Percentiles rank a stretch among this genome's conserved stretches.
phyloP scores from a whole-genome alignment of 2,797 vertebrate genomes.

The Bradypodion ventrale region DNA sequence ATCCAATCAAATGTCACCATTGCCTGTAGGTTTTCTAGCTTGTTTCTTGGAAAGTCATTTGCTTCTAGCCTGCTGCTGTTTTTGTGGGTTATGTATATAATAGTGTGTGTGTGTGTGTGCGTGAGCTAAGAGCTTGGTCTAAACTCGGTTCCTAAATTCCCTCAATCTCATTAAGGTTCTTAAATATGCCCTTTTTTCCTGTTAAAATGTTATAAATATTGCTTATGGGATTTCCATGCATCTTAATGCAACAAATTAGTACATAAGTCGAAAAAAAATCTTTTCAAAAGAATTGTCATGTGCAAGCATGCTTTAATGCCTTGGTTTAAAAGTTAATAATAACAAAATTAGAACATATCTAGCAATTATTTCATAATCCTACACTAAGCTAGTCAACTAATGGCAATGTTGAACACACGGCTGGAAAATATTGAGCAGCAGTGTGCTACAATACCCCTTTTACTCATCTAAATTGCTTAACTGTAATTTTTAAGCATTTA shows the following conservation, averaged over 20 bases:
- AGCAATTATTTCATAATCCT: slow-evolving; percentile 22
- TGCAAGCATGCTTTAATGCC: background rate
- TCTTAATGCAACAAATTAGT: background rate
- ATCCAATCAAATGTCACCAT: slow-evolving; percentile 59
- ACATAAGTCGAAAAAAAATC: background rate
- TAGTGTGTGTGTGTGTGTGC: slow-evolving; percentile 70
- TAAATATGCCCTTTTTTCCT: slow-evolving; percentile 39
- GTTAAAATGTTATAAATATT: background rate
- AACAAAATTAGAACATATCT: slow-evolving; percentile 14
- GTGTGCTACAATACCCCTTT: background rate
- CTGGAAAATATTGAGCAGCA: slow-evolving; percentile 11
- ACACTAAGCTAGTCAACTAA: background rate
- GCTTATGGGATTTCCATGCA: background rate
- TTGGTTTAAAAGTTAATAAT: background rate
- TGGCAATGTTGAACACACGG: background rate
- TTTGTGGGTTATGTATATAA: slow-evolving; percentile 46
- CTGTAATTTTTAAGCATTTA: background rate
- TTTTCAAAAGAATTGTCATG: background rate
- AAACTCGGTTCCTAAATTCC: slow-evolving; percentile 73
- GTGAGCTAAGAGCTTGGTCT: slow-evolving; percentile 69
- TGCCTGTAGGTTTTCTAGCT: slow-evolving; percentile 68
- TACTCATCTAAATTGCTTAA: slow-evolving; percentile 4
- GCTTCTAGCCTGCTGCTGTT: slow-evolving; percentile 75
- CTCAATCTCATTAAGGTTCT: slow-evolving; percentile 78
- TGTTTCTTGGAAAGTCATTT: slow-evolving; percentile 87